Evolutionary conservation across 2,797 vertebrate species (phyloP).

Genomic region (Spondyliosoma cantharus): DNA sequence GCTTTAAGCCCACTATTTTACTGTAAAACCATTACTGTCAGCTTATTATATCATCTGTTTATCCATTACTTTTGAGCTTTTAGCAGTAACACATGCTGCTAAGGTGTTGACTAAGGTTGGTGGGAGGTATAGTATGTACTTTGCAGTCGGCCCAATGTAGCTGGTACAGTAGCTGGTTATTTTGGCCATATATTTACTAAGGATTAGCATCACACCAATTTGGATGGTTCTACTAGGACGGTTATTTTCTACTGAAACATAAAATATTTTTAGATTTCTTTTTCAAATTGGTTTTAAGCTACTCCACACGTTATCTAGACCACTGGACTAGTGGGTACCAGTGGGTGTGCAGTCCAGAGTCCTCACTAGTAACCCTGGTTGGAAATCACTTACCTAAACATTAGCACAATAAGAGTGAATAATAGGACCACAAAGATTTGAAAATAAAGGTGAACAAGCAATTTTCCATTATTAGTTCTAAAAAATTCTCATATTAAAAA

Average conservation of each 20-base stretch:
- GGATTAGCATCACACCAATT: background rate
- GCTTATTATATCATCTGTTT: background rate
- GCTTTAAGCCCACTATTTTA: no score
- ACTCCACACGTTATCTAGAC: no score
- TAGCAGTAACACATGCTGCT: background rate
- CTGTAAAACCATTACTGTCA: no score
- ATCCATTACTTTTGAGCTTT: background rate
- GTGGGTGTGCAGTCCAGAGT: background rate
- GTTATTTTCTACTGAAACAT: background rate
- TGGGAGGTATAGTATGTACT: background rate
- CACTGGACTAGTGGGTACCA: no score
- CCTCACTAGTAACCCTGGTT: background rate
- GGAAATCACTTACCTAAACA: background rate
- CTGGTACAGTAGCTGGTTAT: background rate
- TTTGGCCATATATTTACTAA: background rate
- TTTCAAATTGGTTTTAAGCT: background rate
- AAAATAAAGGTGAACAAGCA: conserved; percentile 6
- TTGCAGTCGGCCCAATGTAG: background rate
- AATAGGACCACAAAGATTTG: background rate
- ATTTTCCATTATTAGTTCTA: background rate
- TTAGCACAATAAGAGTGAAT: background rate
- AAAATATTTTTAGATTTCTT: no score
- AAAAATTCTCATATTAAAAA: conserved; percentile 1
- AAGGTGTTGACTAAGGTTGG: background rate
- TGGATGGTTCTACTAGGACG: background rate